Percentiles rank a stretch among this genome's conserved stretches.
Conservation (phyloP, 2,888 invertebrate species). For the Dexiosoma caninum region DNA sequence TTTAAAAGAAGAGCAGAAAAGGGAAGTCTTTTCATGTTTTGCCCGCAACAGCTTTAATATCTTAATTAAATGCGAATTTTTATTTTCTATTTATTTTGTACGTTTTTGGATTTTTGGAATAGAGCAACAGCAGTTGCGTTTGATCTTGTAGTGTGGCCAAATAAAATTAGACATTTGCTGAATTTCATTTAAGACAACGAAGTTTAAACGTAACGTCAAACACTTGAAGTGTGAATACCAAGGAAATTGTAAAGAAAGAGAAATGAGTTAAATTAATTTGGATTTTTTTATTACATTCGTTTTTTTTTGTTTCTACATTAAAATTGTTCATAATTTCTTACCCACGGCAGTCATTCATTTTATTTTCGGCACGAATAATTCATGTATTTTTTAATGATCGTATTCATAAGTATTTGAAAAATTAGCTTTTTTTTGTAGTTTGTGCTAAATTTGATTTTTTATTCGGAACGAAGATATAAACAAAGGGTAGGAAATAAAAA, state of each 20-base stretch:
- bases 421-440: too few relatives aligned
- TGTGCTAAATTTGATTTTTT: background rate
- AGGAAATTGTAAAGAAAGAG: background rate
- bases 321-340: background rate
- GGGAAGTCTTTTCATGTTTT: slow-evolving; percentile 44
- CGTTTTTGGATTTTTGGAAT: slow-evolving; percentile 14
- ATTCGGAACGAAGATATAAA: too few relatives aligned
- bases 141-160: slow-evolving; percentile 48
- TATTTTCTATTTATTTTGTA: too few relatives aligned
- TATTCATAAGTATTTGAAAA: background rate
- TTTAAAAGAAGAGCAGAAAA: background rate
- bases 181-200: slow-evolving; percentile 28
- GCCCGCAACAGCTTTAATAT: slow-evolving; percentile 42
- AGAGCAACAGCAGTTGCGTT: slow-evolving; percentile 24
- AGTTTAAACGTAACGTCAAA: background rate
- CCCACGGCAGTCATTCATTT: background rate
- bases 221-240: slow-evolving; percentile 8
- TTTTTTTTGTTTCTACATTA: background rate
- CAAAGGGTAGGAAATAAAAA: too few relatives aligned
- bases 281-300: background rate
- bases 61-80: slow-evolving; percentile 57
- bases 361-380: background rate
- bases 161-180: slow-evolving; percentile 43
- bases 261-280: background rate
- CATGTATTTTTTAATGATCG: background rate